phyloP scores from a whole-genome alignment of 2,888 invertebrate genomes.

The Koerneria pararmatus region DNA sequence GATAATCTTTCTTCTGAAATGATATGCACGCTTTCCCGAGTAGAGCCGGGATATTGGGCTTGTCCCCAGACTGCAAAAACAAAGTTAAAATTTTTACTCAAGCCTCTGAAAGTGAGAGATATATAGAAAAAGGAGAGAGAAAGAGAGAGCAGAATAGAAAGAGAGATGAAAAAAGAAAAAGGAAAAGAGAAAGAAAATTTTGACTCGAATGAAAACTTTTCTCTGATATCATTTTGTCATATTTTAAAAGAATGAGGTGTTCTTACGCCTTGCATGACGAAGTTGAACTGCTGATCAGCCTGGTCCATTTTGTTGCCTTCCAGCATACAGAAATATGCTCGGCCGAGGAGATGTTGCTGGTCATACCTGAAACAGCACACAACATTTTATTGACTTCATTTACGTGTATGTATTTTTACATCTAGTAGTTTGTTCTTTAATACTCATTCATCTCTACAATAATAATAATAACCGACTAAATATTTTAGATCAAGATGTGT shows the following conservation, averaged over 20 bases:
- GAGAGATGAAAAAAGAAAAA: background rate
- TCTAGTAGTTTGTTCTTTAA: no score
- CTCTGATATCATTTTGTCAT: no score
- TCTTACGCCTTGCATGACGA: conserved; percentile 76
- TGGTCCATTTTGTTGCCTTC: conserved; percentile 80
- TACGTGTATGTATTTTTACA: no score
- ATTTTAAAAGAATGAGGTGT: background rate
- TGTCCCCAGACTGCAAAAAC: conserved; percentile 57
- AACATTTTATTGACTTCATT: no score
- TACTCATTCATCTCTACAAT: no score
- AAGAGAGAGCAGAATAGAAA: background rate
- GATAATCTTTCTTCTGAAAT: conserved; percentile 87
- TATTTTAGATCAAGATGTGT: no score
- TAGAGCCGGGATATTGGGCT: conserved; percentile 91
- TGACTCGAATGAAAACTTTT: no score
- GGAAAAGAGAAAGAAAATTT: background rate
- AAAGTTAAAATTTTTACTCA: background rate
- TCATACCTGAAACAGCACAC: conserved; percentile 72
- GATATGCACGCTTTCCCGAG: conserved; percentile 98
- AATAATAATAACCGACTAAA: no score
- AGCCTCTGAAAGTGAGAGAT: background rate
- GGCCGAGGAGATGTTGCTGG: conserved; percentile 92
- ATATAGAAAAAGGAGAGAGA: background rate
- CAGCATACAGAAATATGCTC: conserved; percentile 93
- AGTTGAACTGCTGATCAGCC: conserved; percentile 98